Conservation (phyloP, 1,140 invertebrate species). For the Lutraria rhynchaena region DNA sequence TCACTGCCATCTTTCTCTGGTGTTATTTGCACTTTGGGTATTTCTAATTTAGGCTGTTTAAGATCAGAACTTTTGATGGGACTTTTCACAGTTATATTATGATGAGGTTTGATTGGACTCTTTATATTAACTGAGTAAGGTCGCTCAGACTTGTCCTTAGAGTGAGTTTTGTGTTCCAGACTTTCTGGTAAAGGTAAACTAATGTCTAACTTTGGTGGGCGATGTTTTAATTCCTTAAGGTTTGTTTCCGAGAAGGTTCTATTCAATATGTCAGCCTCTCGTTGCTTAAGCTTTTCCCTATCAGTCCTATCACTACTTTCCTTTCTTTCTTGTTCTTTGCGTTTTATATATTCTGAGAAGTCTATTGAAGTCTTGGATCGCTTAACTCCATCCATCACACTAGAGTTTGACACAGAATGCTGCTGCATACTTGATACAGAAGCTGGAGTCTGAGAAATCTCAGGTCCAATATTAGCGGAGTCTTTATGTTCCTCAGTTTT, state of each 20-base stretch:
- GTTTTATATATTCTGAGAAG: conserved; percentile 45
- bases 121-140: conserved; percentile 56
- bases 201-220: conserved; percentile 55
- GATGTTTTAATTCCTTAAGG: conserved; percentile 26
- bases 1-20: conserved; percentile 53
- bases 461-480: background rate
- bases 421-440: background rate
- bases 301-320: conserved; percentile 14
- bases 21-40: conserved; percentile 56
- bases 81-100: conserved; percentile 59
- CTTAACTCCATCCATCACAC: background rate
- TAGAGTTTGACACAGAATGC: background rate
- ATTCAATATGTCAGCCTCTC: conserved; percentile 40
- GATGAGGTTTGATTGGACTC: conserved; percentile 59
- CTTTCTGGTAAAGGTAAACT: conserved; percentile 35
- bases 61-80: conserved; percentile 57
- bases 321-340: conserved; percentile 37
- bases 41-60: conserved; percentile 53
- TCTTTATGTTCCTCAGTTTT: conserved; percentile 35
- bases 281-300: conserved; percentile 23
- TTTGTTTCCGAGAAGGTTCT: conserved; percentile 43
- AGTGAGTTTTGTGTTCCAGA: background rate
- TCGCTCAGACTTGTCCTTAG: conserved; percentile 24
- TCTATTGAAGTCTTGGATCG: conserved; percentile 52
- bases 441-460: background rate